These are phyloP conservation scores for Ellobium chinense DNA, from an alignment of 2,888 invertebrate genomes.

Conservation along the genomic window DNA sequence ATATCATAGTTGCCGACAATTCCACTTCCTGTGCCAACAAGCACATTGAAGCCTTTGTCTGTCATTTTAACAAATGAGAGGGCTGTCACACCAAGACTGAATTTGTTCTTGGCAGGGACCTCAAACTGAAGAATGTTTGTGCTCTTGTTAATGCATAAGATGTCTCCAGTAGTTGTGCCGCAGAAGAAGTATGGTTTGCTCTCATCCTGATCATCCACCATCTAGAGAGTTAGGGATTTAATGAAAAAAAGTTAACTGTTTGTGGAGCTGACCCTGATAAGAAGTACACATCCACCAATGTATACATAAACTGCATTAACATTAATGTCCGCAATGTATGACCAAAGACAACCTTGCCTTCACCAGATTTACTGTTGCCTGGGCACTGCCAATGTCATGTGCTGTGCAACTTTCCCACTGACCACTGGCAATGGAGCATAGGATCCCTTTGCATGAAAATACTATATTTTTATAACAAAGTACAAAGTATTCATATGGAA, in stretches of 20 bases:
- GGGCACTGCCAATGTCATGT: too few relatives aligned
- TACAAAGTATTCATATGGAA: too few relatives aligned
- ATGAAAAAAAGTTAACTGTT: background rate
- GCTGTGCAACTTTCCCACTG: too few relatives aligned
- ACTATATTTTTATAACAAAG: too few relatives aligned
- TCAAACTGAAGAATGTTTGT: constrained; percentile 72
- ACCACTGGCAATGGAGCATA: too few relatives aligned
- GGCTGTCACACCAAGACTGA: constrained; percentile 77
- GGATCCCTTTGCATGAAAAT: too few relatives aligned
- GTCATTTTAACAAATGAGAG: constrained; percentile 68
- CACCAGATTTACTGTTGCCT: too few relatives aligned
- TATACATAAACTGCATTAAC: too few relatives aligned
- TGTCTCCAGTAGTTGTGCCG: constrained; percentile 91
- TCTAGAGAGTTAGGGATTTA: constrained; percentile 49
- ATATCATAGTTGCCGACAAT: constrained; percentile 80
- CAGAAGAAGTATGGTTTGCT: constrained; percentile 89
- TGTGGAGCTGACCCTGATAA: background rate
- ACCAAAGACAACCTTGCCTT: too few relatives aligned
- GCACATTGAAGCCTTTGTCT: constrained; percentile 55
- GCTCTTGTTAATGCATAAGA: constrained; percentile 80
- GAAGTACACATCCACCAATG: too few relatives aligned
- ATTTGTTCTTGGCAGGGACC: constrained; percentile 74
- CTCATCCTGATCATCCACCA: constrained; percentile 82
- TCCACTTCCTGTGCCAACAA: constrained; percentile 93
- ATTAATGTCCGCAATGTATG: too few relatives aligned